Evolutionary conservation across 2,113 vertebrate genomes (phyloP).

Genomic region (Leptosomus discolor): DNA sequence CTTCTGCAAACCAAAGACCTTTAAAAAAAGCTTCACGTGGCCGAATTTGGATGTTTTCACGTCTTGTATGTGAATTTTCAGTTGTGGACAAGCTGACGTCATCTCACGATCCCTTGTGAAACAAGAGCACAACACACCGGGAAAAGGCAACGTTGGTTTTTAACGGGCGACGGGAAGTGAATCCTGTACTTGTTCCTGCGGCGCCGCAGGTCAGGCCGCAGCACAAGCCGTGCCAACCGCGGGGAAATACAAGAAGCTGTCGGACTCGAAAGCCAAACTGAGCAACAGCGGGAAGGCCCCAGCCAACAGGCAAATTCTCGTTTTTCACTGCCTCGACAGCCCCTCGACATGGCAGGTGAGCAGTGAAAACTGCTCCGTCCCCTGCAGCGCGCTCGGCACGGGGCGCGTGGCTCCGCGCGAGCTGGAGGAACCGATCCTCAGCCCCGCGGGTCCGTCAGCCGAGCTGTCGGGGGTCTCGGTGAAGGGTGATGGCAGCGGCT

Average conservation of each 20-base stretch:
- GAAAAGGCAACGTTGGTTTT: not conserved
- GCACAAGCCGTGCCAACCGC: not conserved
- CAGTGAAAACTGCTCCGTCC: not conserved
- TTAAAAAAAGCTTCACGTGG: fast-evolving
- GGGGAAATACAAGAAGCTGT: not conserved
- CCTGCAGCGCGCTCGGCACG: not conserved
- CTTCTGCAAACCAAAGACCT: not conserved
- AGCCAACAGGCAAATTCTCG: not conserved
- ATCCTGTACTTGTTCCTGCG: fast-evolving
- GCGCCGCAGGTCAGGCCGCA: not conserved
- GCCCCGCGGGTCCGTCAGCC: fast-evolving
- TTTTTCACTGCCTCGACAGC: not conserved
- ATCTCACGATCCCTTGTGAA: not conserved
- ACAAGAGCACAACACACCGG: fast-evolving
- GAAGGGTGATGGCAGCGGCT: not conserved
- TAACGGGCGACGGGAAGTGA: fast-evolving
- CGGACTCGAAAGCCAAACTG: fast-evolving
- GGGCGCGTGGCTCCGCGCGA: fast-evolving
- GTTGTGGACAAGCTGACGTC: not conserved
- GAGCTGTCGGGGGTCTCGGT: not conserved
- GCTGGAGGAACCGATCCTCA: not conserved
- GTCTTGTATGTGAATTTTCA: not conserved
- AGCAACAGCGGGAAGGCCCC: not conserved
- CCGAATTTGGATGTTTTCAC: not conserved
- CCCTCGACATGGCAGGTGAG: not conserved